Conservation (phyloP, 1,140 invertebrate genomes). For the Drosophila parvula region DNA sequence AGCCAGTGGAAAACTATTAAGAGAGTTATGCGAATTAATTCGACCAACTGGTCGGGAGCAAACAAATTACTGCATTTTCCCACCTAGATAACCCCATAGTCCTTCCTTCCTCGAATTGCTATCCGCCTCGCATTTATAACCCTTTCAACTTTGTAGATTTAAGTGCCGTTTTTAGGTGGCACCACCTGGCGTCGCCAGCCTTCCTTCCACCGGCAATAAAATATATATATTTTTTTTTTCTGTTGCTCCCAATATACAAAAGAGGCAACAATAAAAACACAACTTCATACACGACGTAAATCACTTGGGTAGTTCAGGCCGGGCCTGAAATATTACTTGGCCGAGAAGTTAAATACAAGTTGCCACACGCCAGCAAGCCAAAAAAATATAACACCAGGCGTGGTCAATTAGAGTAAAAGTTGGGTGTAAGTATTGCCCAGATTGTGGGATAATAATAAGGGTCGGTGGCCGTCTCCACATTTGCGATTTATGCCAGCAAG, state of each 20-base stretch:
- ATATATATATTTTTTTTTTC: conserved; percentile 30
- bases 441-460: conserved; percentile 29
- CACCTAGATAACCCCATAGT: conserved; percentile 20
- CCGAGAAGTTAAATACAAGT: conserved; percentile 35
- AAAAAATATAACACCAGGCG: conserved; percentile 7
- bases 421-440: conserved; percentile 29
- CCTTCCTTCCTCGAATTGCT: conserved; percentile 16
- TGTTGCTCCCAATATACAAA: conserved; percentile 16
- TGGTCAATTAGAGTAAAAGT: conserved; percentile 41
- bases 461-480: background rate
- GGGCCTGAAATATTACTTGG: conserved; percentile 27
- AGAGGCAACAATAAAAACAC: conserved; percentile 42
- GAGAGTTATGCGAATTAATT: conserved; percentile 28
- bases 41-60: background rate
- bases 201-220: conserved; percentile 36
- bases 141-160: conserved; percentile 53
- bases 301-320: conserved; percentile 40
- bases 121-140: conserved; percentile 26
- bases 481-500: conserved; percentile 15
- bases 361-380: background rate
- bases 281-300: conserved; percentile 58
- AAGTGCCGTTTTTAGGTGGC: conserved; percentile 44
- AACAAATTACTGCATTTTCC: conserved; percentile 15
- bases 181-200: conserved; percentile 32
- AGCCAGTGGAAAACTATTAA: conserved; percentile 8